These are phyloP conservation scores for Scaptomyza flava DNA, from an alignment of 2,888 invertebrate genomes.

Conservation along the genomic window DNA sequence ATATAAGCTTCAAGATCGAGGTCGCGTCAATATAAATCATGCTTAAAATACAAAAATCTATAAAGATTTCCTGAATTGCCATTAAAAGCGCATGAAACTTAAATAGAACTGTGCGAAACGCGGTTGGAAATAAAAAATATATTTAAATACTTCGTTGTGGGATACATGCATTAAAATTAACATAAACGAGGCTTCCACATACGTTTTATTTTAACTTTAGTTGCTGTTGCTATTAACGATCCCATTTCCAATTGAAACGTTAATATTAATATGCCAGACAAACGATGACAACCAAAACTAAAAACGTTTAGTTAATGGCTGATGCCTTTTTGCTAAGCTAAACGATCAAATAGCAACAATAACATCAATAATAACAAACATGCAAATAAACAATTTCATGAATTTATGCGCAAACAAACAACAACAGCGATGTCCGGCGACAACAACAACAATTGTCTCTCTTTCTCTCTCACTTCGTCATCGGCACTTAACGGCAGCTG, in stretches of 20 bases:
- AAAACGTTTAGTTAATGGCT: conserved; percentile 61
- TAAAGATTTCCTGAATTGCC: conserved; percentile 38
- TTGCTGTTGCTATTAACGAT: not conserved
- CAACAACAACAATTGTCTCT: conserved; percentile 41
- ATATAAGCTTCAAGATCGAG: conserved; percentile 44
- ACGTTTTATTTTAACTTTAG: not conserved
- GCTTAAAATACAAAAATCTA: conserved; percentile 15
- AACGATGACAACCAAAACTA: conserved; percentile 20
- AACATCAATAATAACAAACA: conserved; percentile 36
- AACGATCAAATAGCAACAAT: conserved; percentile 32
- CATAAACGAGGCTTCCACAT: conserved; percentile 35
- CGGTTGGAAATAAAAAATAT: not conserved
- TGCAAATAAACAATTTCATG: conserved; percentile 55
- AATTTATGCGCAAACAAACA: conserved; percentile 61
- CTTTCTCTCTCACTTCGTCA: conserved; percentile 8
- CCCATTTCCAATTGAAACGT: conserved; percentile 49
- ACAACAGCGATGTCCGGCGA: conserved; percentile 29
- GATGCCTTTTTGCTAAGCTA: conserved; percentile 47
- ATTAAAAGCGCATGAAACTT: conserved; percentile 3
- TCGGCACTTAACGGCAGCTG: conserved; percentile 66
- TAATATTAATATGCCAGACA: conserved; percentile 52
- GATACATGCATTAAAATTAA: conserved; percentile 26
- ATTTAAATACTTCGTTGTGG: conserved; percentile 10
- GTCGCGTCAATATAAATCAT: conserved; percentile 43
- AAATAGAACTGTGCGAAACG: not conserved